These are phyloP conservation scores for Sprattus sprattus DNA, from an alignment of 2,113 vertebrate species.

Conservation along the genomic window DNA sequence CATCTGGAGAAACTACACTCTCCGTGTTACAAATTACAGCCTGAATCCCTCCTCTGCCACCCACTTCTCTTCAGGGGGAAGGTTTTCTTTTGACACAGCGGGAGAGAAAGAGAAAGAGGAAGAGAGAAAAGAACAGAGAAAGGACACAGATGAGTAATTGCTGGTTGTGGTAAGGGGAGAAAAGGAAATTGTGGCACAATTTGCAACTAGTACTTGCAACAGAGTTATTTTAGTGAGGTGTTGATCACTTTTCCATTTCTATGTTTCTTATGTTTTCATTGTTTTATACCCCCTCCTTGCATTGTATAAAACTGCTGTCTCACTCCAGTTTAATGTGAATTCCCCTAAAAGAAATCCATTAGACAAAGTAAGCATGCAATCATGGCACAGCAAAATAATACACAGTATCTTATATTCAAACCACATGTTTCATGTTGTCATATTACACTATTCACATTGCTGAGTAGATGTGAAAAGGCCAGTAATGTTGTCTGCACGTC, in stretches of 20 bases:
- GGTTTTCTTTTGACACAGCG: neutral
- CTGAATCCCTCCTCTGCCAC: neutral
- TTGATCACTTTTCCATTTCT: neutral
- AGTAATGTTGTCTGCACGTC: neutral
- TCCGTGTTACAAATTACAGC: constrained; percentile 8
- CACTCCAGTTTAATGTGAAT: neutral
- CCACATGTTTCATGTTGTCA: neutral
- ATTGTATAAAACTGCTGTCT: neutral
- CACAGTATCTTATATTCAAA: neutral
- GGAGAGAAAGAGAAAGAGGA: neutral
- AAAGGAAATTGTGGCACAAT: neutral
- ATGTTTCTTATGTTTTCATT: neutral
- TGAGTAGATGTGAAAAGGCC: neutral
- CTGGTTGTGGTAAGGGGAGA: neutral
- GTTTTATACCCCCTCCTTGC: neutral
- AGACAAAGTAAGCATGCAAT: neutral
- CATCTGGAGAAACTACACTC: constrained; percentile 3
- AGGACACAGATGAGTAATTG: neutral
- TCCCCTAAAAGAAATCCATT: neutral
- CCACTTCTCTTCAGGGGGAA: neutral
- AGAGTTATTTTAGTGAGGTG: neutral
- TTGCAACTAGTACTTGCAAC: neutral
- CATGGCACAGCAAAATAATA: neutral
- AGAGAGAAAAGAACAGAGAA: neutral
- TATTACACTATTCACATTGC: neutral